phyloP scores from a whole-genome alignment of 2,113 vertebrate genomes.

The Chionis minor region DNA sequence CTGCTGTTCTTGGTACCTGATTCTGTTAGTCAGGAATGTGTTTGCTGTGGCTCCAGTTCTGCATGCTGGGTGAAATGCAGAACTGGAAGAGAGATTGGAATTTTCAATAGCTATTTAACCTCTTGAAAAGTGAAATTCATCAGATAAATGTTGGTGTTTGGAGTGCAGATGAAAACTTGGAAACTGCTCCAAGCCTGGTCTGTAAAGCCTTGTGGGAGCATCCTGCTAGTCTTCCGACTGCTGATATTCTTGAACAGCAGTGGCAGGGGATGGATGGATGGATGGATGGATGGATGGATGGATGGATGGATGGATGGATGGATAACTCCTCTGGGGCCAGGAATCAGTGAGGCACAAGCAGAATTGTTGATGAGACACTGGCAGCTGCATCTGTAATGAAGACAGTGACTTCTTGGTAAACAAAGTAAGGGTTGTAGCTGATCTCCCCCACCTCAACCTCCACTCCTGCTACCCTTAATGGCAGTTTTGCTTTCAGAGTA shows the following conservation, averaged over 20 bases:
- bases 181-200: fast-evolving
- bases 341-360: background rate
- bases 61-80: background rate
- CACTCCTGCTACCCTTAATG: background rate
- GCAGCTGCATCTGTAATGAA: background rate
- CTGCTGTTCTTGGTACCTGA: background rate
- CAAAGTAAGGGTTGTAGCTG: background rate
- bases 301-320: background rate
- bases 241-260: background rate
- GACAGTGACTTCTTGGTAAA: background rate
- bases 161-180: background rate
- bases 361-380: background rate
- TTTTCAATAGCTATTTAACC: background rate
- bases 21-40: background rate
- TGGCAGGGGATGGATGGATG: background rate
- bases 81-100: background rate
- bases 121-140: background rate
- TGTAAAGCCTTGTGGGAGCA: background rate
- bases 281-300: background rate
- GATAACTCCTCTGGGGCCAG: background rate
- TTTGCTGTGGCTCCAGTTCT: background rate
- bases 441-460: background rate
- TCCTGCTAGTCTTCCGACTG: background rate
- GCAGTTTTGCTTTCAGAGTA: background rate
- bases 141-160: background rate